Conservation (phyloP, 2,113 vertebrate genomes). For the Gymnocephalus cernua region DNA sequence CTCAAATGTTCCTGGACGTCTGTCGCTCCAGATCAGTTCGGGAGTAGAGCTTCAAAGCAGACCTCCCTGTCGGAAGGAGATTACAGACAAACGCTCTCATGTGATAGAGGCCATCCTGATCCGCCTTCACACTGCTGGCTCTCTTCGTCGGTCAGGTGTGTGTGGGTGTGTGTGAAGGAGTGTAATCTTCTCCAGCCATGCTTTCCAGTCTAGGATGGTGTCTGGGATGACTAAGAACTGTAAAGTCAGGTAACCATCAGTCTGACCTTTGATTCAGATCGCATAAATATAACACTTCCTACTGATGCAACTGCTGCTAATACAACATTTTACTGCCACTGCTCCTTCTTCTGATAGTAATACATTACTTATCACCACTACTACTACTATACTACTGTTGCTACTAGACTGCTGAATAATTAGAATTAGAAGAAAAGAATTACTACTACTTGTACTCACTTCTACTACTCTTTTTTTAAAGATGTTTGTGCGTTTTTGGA, state of each 20-base stretch:
- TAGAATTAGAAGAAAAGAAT: not conserved
- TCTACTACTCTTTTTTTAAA: not conserved
- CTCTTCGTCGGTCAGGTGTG: conserved; percentile 39
- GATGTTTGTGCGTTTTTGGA: too few relatives aligned
- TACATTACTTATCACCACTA: not conserved
- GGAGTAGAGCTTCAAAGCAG: conserved; percentile 62
- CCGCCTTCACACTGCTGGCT: conserved; percentile 47
- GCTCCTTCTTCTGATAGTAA: not conserved
- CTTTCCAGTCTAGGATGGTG: conserved; percentile 50
- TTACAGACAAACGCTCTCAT: conserved; percentile 66
- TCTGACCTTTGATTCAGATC: conserved; percentile 2
- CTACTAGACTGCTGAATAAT: not conserved
- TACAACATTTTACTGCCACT: not conserved
- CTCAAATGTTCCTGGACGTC: conserved; percentile 7
- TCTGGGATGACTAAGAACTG: not conserved
- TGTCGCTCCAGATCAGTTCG: conserved; percentile 63
- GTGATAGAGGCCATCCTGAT: conserved; percentile 65
- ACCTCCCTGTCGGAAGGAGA: conserved; percentile 62
- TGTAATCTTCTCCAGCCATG: conserved; percentile 24
- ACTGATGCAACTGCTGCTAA: not conserved
- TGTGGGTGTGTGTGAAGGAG: conserved; percentile 5
- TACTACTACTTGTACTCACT: not conserved
- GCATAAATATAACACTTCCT: not conserved
- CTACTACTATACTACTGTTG: not conserved
- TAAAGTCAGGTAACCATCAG: not conserved